phyloP scores from a whole-genome alignment of 2,113 vertebrate genomes.

The Heterotilapia buettikoferi region DNA sequence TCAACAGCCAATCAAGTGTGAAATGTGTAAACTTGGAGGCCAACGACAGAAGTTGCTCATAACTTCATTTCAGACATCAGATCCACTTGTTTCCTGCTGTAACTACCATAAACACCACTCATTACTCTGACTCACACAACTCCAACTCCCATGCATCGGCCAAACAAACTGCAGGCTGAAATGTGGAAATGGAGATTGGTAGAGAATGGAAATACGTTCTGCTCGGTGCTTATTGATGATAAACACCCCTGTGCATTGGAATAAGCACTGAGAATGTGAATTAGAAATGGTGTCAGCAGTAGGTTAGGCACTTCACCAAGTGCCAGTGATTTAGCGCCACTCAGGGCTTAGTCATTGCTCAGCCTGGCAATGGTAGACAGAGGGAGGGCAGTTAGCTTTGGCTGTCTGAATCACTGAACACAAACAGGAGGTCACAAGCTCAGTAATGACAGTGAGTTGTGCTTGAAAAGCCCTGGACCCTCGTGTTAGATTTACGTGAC shows the following conservation, averaged over 20 bases:
- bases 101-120: constrained; percentile 10
- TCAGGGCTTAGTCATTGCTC: constrained; percentile 1
- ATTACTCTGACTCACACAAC: constrained; percentile 24
- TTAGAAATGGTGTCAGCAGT: constrained; percentile 35
- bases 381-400: neutral
- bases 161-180: constrained; percentile 3
- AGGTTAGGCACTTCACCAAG: constrained; percentile 10
- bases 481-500: neutral
- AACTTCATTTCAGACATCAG: constrained; percentile 14
- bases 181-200: constrained; percentile 38
- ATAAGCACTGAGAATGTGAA: constrained; percentile 20
- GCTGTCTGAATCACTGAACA: neutral
- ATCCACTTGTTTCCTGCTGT: neutral
- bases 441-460: neutral
- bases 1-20: neutral
- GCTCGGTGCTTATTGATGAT: constrained; percentile 24
- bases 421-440: neutral
- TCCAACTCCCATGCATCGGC: neutral
- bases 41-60: neutral
- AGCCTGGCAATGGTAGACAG: neutral
- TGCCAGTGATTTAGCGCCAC: constrained; percentile 21
- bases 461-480: neutral
- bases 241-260: constrained; percentile 18
- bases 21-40: neutral
- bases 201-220: neutral